Conservation (phyloP, 2,113 vertebrate genomes). For the Cyanoramphus novaezelandiae region DNA sequence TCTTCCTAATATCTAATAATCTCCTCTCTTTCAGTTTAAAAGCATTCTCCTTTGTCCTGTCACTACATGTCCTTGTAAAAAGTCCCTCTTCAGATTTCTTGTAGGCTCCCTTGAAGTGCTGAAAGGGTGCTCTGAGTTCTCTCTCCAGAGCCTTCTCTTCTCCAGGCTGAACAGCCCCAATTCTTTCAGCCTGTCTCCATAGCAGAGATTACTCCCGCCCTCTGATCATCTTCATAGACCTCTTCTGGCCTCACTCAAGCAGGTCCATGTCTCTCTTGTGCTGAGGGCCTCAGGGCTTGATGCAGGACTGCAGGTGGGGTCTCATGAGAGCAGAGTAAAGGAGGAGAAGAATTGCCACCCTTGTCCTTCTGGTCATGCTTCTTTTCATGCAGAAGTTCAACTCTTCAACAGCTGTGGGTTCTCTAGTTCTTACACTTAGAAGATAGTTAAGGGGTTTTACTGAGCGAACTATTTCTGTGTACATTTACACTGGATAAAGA, state of each 20-base stretch:
- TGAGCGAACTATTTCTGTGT: neutral
- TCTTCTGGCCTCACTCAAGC: neutral
- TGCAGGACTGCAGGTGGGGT: neutral
- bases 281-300: neutral
- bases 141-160: neutral
- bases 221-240: neutral
- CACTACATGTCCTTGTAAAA: neutral
- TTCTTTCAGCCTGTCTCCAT: neutral
- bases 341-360: neutral
- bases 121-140: neutral
- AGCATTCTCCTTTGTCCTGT: neutral
- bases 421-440: neutral
- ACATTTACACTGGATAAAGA: neutral
- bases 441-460: neutral
- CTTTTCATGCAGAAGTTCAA: neutral
- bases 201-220: neutral
- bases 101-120: neutral
- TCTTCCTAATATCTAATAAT: neutral
- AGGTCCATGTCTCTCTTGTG: neutral
- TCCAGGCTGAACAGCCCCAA: neutral
- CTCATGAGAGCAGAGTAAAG: neutral
- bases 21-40: neutral
- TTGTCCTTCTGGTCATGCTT: neutral
- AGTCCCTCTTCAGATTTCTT: neutral
- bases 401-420: neutral